Evolutionary conservation across 1,140 invertebrate genomes (phyloP), one percentile per base, ranked within the genome.

Genomic region (Lordiphosa clarofinis): DNA sequence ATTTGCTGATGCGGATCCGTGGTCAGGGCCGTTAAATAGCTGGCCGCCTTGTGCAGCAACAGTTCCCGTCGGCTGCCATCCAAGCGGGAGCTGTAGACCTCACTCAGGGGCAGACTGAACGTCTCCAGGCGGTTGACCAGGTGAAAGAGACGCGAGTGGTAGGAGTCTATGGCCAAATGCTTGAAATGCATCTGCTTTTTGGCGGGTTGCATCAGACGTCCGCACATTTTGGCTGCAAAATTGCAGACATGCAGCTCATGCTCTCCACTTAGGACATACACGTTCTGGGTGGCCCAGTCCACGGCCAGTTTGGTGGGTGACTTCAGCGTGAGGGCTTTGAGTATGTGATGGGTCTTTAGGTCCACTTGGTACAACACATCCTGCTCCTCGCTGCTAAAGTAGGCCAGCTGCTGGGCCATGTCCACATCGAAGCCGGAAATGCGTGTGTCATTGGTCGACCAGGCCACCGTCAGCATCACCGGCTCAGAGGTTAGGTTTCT

Each of bases 281-380:
- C 89, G 69, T 96, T 96, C 10, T 92, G 81, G 1, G 78, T 64
- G 9, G 94, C 89, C 95, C 95, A 96, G 78, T 96, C 95, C 4
- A 95, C 91, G 0, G 94, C 91, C 12, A 96, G 73, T 62, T 93
- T 91, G 60, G 91, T 92, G 0, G 95, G 95, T 35, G 68, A 91
- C 7, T 92, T 91, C 4, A 95, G 69, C 3, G 91, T 91, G 0
- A 91, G 89, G 1, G 93, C 90, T 0, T 86, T 68, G 4, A 78
- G 54, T 4, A 87, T 46, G 4, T 50, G 47, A 11, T 70, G 21
- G 21, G 9, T 62, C 76, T 1, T 73, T 65, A 87, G 24, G 28
- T 87, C 66, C 9, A 79, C 56, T 37, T 84, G 66, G 12, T 74
- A 88, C 11, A 89, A 6, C 49, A 88, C 71, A 63, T 89, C 39